phyloP scores from a whole-genome alignment of 2,888 invertebrate genomes.

The Smittia aterrima region DNA sequence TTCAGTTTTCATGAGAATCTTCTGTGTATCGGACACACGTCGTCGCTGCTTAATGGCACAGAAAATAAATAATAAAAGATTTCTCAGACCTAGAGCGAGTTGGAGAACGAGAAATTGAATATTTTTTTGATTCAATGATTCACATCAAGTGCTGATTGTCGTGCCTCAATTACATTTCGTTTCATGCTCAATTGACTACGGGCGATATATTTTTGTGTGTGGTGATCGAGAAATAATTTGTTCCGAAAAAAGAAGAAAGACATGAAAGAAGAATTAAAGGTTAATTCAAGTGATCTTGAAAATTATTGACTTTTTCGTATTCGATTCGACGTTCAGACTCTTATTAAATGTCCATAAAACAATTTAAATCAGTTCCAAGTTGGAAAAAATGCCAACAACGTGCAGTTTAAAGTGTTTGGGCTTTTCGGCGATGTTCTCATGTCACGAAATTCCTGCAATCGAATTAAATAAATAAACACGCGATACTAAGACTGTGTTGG shows the following conservation, averaged over 20 bases:
- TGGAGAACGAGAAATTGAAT: too few species aligned
- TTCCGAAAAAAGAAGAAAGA: neutral
- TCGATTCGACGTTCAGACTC: neutral
- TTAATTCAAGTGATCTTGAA: neutral
- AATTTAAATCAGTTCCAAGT: neutral
- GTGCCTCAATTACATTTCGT: neutral
- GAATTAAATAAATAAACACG: neutral
- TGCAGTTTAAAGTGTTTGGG: neutral
- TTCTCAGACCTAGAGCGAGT: neutral
- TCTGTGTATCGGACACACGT: neutral
- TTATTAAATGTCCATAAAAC: neutral
- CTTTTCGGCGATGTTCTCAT: neutral
- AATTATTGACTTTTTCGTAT: neutral
- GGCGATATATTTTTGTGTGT: neutral
- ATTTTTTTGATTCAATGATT: neutral
- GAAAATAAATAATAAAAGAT: neutral
- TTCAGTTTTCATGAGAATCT: constrained; percentile 5
- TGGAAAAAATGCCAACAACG: constrained; percentile 4
- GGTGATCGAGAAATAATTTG: neutral
- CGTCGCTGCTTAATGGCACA: neutral
- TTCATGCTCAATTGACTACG: neutral
- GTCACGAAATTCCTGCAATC: neutral
- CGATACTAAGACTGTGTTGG: neutral
- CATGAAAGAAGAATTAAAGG: neutral
- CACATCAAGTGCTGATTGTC: neutral